Percentiles rank a stretch among this genome's conserved stretches.
phyloP scores from a whole-genome alignment of 1,140 invertebrate species.

The Lutraria rhynchaena region DNA sequence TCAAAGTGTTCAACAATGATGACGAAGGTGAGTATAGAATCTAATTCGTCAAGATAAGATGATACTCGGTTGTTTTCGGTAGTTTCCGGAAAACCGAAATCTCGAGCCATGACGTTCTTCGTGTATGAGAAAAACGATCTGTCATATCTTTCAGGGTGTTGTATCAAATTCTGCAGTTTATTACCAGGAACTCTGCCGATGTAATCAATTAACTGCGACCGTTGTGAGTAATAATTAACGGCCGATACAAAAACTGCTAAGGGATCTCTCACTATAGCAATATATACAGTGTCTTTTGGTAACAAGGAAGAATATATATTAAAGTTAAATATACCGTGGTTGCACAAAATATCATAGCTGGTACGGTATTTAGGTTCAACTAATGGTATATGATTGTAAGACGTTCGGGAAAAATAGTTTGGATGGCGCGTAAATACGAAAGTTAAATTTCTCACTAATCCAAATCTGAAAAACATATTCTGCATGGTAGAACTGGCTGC shows the following conservation, averaged over 20 bases:
- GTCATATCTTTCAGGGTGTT: constrained; percentile 17
- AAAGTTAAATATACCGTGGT: constrained; percentile 41
- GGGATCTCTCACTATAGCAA: constrained; percentile 48
- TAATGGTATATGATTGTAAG: constrained; percentile 7
- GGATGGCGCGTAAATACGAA: constrained; percentile 31
- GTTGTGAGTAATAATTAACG: constrained; percentile 49
- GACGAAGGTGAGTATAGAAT: constrained; percentile 67
- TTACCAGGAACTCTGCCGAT: constrained; percentile 7
- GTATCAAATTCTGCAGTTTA: constrained; percentile 25
- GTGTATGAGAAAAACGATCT: constrained; percentile 55
- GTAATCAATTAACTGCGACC: constrained; percentile 11
- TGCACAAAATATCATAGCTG: constrained; percentile 44
- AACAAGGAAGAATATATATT: constrained; percentile 11
- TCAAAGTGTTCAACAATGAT: constrained; percentile 71
- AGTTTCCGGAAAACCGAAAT: constrained; percentile 66
- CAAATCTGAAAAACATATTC: constrained; percentile 53
- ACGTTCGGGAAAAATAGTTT: constrained; percentile 29
- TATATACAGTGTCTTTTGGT: constrained; percentile 42
- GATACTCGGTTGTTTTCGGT: constrained; percentile 28
- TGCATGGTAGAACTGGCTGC: constrained; percentile 50
- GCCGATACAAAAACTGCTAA: constrained; percentile 37
- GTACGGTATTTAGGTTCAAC: constrained; percentile 10
- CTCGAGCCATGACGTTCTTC: constrained; percentile 71
- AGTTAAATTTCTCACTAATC: constrained; percentile 40
- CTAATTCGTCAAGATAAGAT: constrained; percentile 60